Conservation (phyloP, 2,113 vertebrate species). For the Petromus typicus region DNA sequence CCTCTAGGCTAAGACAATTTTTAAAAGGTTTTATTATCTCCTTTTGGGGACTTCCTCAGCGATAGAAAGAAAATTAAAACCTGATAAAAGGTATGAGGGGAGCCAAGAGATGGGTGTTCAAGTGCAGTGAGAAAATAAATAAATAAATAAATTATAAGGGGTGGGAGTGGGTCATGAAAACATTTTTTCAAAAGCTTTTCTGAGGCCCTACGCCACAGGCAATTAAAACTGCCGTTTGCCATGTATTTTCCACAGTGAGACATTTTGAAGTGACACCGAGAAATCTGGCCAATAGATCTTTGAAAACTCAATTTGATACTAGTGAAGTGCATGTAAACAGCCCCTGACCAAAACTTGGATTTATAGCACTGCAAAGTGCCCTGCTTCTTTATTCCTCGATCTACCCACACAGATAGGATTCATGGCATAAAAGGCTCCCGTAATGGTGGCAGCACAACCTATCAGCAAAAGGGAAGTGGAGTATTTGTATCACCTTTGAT, state of each 20-base stretch:
- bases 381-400: neutral
- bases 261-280: conserved; percentile 27
- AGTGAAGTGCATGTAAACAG: neutral
- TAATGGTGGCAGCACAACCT: neutral
- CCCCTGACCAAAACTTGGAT: neutral
- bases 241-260: conserved; percentile 40
- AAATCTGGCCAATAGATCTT: conserved; percentile 29
- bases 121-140: neutral
- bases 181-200: conserved; percentile 9
- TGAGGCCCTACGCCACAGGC: neutral
- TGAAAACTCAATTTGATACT: conserved; percentile 35
- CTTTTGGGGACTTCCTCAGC: conserved; percentile 17
- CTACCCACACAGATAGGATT: neutral
- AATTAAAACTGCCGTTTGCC: conserved; percentile 5
- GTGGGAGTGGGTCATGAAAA: neutral
- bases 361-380: conserved; percentile 13
- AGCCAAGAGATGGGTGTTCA: neutral
- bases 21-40: neutral
- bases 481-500: neutral
- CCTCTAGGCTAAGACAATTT: conserved; percentile 11
- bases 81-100: neutral
- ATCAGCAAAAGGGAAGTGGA: neutral
- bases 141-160: neutral
- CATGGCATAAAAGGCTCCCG: neutral
- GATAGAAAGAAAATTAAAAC: conserved; percentile 62